phyloP scores from a whole-genome alignment of 2,888 invertebrate genomes.

The Hyposoter didymator region DNA sequence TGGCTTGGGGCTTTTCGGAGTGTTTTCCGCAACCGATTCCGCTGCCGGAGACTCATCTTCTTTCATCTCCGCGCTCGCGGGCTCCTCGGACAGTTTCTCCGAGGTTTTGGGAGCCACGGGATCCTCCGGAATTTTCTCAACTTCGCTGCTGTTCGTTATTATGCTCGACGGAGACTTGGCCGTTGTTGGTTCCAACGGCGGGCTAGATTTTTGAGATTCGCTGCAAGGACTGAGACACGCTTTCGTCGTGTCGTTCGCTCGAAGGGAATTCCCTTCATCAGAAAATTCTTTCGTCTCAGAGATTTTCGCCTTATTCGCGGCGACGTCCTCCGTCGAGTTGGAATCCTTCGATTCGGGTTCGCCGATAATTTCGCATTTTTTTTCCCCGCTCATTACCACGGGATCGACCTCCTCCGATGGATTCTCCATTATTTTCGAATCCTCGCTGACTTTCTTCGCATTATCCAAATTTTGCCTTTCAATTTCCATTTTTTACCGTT shows the following conservation, averaged over 20 bases:
- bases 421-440: background rate
- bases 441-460: constrained; percentile 3
- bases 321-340: background rate
- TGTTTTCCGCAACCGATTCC: constrained; percentile 7
- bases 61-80: constrained; percentile 13
- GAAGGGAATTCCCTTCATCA: background rate
- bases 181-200: background rate
- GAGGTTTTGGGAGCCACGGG: background rate
- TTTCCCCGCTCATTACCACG: background rate
- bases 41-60: constrained; percentile 31
- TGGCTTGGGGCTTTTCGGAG: constrained; percentile 8
- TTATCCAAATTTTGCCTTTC: background rate
- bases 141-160: background rate
- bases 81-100: constrained; percentile 3
- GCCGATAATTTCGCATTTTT: background rate
- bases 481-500: background rate
- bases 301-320: background rate
- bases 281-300: background rate
- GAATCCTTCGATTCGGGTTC: constrained; percentile 4
- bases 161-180: background rate
- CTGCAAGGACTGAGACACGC: background rate
- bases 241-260: background rate
- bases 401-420: background rate
- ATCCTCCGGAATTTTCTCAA: background rate
- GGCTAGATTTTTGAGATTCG: background rate